These are phyloP conservation scores for Himalopsyche kuldschensis DNA, from an alignment of 2,888 invertebrate species.

Conservation along the genomic window DNA sequence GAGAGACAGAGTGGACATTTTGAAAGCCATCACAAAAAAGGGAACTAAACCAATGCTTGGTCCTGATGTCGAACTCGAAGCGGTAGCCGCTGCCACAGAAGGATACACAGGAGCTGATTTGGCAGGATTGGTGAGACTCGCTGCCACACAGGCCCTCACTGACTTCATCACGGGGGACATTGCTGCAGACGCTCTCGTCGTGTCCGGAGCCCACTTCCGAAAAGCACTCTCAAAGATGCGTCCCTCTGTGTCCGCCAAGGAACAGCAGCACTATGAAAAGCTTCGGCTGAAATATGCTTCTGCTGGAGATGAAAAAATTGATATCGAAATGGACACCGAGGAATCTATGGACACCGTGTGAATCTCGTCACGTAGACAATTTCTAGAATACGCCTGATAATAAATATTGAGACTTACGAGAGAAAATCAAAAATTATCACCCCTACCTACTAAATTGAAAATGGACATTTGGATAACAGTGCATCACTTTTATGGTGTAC, in stretches of 20 bases:
- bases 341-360: conserved; percentile 59
- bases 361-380: conserved; percentile 34
- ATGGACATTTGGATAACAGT: not conserved
- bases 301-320: conserved; percentile 54
- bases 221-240: conserved; percentile 76
- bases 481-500: not conserved
- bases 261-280: conserved; percentile 76
- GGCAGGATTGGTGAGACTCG: conserved; percentile 84
- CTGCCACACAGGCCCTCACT: conserved; percentile 78
- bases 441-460: not conserved
- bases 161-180: conserved; percentile 66
- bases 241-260: conserved; percentile 85
- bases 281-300: conserved; percentile 69
- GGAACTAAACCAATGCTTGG: conserved; percentile 78
- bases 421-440: not conserved
- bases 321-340: conserved; percentile 62
- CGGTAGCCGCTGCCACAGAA: conserved; percentile 69
- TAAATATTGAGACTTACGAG: not conserved
- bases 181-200: conserved; percentile 59
- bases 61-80: conserved; percentile 73
- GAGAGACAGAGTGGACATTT: conserved; percentile 82
- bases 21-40: conserved; percentile 86
- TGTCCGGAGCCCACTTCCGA: conserved; percentile 73
- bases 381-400: not conserved
- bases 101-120: conserved; percentile 95